Evolutionary conservation across 1,140 invertebrate species (phyloP).

Genomic region (Bombus pascuorum): DNA sequence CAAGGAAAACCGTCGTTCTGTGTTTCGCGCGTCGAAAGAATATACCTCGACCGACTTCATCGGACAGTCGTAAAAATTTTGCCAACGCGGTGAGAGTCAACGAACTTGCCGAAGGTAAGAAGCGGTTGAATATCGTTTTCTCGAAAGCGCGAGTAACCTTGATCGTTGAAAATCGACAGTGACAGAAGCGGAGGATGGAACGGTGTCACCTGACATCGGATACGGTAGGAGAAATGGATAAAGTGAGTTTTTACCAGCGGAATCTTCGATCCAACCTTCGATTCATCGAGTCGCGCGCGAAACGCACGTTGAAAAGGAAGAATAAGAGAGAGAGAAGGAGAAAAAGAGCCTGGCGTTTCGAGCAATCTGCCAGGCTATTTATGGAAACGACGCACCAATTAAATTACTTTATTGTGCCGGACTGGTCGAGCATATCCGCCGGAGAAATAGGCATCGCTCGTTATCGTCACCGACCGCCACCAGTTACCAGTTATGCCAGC

Average conservation of each 20-base stretch:
- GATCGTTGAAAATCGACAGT: slow-evolving; percentile 15
- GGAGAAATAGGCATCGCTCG: slow-evolving; percentile 24
- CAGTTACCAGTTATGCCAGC: not conserved
- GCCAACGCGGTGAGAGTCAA: too few relatives aligned
- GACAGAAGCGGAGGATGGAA: not conserved
- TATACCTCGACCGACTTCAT: too few relatives aligned
- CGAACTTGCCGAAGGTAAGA: too few relatives aligned
- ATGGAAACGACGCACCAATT: slow-evolving; percentile 48
- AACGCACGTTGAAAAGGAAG: not conserved
- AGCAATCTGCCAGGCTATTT: slow-evolving; percentile 43
- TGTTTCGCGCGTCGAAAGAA: too few relatives aligned
- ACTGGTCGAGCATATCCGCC: slow-evolving; percentile 33
- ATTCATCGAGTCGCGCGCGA: not conserved
- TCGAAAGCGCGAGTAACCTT: not conserved
- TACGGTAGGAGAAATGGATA: not conserved
- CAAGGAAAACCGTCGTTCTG: too few relatives aligned
- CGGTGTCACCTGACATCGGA: not conserved
- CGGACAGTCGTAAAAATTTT: too few relatives aligned
- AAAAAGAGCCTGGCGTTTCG: not conserved
- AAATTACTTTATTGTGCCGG: slow-evolving; percentile 49
- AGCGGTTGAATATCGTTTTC: too few relatives aligned
- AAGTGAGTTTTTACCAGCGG: not conserved
- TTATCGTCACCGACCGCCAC: slow-evolving; percentile 26
- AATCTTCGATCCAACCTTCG: slow-evolving; percentile 17
- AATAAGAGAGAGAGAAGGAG: slow-evolving; percentile 6